Evolutionary conservation across 2,113 vertebrate genomes (phyloP).

Genomic region (Plestiodon gilberti): DNA sequence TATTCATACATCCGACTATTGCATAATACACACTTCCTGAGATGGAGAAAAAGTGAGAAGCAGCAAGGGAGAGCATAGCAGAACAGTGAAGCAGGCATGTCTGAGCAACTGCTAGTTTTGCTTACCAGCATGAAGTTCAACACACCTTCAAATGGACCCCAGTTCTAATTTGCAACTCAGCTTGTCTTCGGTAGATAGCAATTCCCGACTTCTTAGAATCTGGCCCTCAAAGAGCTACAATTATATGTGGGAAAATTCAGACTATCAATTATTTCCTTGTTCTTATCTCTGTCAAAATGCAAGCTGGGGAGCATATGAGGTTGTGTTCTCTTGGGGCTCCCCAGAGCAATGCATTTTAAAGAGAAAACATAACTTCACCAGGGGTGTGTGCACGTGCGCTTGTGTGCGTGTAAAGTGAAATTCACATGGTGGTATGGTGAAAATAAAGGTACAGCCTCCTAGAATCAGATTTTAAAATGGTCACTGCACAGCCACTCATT

Average conservation of each 20-base stretch:
- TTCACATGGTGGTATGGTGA: background rate
- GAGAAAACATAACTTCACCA: background rate
- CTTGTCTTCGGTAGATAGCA: background rate
- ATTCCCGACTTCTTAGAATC: background rate
- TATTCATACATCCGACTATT: background rate
- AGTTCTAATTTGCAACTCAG: background rate
- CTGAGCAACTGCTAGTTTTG: background rate
- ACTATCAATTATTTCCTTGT: background rate
- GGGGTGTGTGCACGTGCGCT: background rate
- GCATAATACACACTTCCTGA: background rate
- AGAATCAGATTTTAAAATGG: background rate
- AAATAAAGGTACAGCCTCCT: background rate
- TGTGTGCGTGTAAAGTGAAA: background rate
- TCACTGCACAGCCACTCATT: background rate
- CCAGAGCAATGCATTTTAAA: background rate
- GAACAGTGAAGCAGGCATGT: background rate
- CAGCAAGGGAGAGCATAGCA: background rate
- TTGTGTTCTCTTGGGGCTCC: background rate
- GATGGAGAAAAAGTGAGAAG: background rate
- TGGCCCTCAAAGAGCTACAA: background rate
- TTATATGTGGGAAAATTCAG: background rate
- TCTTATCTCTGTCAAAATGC: background rate
- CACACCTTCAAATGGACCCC: background rate
- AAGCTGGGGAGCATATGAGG: background rate
- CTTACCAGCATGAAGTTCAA: background rate